Base-by-base conservation (phyloP, 2,888 invertebrate species). In the Euclidia mi region DNA sequence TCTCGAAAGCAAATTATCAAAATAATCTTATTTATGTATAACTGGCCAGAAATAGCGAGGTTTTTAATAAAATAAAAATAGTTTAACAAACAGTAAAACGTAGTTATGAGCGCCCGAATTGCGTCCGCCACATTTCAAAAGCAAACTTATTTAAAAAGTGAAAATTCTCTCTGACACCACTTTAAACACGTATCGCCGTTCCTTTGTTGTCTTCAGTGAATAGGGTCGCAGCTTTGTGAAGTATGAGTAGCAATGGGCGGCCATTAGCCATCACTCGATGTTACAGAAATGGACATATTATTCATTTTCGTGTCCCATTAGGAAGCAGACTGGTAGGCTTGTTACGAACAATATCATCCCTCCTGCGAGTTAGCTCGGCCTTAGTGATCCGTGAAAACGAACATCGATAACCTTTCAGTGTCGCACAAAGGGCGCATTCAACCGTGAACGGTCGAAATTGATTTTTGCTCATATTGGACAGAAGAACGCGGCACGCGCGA, bases 381-480 rank as follows among this genome's bases (percentile, higher is more conserved):
- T 81, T 82, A 90, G 84, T 87, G 88, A 87, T 81, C 88, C 89
- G 86, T 92, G 88, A 91, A 91, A 92, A 90, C 89, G 88, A 85
- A 89, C 90, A 87, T 81, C 89, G 89, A 91, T 91, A 90, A 90
- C 91, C 90, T 91, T 92, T 89, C 89, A 87, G 67, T 84, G 89
- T 82, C 84, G 76, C 83, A 91, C 92, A 92, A 92, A 92, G 87
- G 89, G 77, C 76, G 76, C 90, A 87, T 82, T 90, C 83, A 87
- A 79, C 85, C 89, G 89, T 76, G 88, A 90, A 88, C 81, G 81
- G 82, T 81, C 89, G 82, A 89, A 91, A 92, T 92, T 89, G 90
- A 91, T 91, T 89, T 90, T 87, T 87, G 84, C 80, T 86, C 87
- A 88, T 88, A 89, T 90, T 87, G 84, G 61, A 75, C 67, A 66